These are phyloP conservation scores for Teleopsis dalmanni DNA, from an alignment of 1,140 invertebrate species.

Conservation along the genomic window DNA sequence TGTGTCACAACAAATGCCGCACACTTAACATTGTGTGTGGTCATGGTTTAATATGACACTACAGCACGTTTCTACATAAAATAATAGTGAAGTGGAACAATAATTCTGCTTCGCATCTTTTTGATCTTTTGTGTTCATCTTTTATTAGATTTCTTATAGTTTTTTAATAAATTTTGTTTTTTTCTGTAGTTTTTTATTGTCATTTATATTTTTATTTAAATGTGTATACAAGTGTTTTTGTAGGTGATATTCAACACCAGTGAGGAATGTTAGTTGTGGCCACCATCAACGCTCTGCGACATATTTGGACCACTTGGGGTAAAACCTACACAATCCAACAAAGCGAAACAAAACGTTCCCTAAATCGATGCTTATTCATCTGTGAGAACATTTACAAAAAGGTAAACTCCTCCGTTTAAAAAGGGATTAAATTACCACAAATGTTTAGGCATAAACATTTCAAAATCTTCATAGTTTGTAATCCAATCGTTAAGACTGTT, in stretches of 20 bases:
- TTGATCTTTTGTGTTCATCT: too few species aligned
- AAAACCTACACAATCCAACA: slow-evolving; percentile 14
- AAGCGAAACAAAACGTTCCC: too few species aligned
- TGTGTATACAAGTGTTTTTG: slow-evolving; percentile 41
- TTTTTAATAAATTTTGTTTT: slow-evolving; percentile 23
- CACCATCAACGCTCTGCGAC: slow-evolving; percentile 24
- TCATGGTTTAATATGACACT: too few species aligned
- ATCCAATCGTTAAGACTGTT: background rate
- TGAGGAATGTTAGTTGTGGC: slow-evolving; percentile 14
- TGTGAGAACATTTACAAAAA: background rate
- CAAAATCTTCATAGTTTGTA: background rate
- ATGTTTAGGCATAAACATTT: slow-evolving; percentile 2
- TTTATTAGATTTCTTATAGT: slow-evolving; percentile 19
- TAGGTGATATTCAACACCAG: slow-evolving; percentile 40
- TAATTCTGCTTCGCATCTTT: too few species aligned
- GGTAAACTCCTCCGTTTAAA: too few species aligned
- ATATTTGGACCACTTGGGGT: slow-evolving; percentile 11
- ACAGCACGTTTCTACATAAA: too few species aligned
- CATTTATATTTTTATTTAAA: slow-evolving; percentile 16
- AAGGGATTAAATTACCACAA: slow-evolving; percentile 9
- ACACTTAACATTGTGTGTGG: too few species aligned
- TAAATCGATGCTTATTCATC: too few species aligned
- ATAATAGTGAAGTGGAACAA: too few species aligned
- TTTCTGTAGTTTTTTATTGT: slow-evolving; percentile 9
- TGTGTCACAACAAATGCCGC: too few species aligned